Evolutionary conservation across 1,140 invertebrate species (phyloP).

Genomic region (Pogonomyrmex californicus): DNA sequence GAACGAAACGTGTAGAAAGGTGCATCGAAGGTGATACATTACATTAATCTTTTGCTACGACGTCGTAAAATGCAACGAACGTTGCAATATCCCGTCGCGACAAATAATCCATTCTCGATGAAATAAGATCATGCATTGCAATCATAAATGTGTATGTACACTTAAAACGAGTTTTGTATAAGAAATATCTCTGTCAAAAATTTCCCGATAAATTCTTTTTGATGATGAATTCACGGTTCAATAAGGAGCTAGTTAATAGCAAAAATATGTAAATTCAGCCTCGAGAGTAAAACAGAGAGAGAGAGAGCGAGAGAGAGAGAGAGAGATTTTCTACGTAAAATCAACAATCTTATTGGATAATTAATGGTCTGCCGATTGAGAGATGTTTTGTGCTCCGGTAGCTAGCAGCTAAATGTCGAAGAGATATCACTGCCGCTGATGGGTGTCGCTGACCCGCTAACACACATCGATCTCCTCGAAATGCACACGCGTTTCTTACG

Average conservation of each 20-base stretch:
- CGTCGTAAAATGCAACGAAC: conserved; percentile 21
- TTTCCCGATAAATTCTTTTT: neutral
- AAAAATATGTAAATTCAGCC: neutral
- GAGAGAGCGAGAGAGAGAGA: neutral
- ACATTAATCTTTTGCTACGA: conserved; percentile 25
- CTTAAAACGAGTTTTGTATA: neutral
- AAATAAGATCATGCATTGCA: neutral
- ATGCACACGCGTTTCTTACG: conserved; percentile 71
- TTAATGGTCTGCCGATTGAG: conserved; percentile 27
- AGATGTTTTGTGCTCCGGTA: conserved; percentile 46
- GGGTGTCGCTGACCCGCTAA: conserved; percentile 81
- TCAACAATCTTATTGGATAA: conserved; percentile 28
- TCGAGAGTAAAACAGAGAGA: neutral
- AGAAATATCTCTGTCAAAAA: neutral
- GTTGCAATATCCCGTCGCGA: neutral
- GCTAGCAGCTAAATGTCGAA: conserved; percentile 74
- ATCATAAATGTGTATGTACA: neutral
- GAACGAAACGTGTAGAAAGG: neutral
- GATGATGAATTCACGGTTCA: neutral
- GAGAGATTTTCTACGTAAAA: neutral
- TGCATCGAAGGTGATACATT: conserved; percentile 35
- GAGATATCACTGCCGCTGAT: conserved; percentile 76
- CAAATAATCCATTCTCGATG: conserved; percentile 18
- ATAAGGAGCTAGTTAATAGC: neutral
- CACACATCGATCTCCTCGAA: conserved; percentile 77